These are phyloP conservation scores for Barnardius zonarius DNA, from an alignment of 2,113 vertebrate genomes.

Conservation along the genomic window DNA sequence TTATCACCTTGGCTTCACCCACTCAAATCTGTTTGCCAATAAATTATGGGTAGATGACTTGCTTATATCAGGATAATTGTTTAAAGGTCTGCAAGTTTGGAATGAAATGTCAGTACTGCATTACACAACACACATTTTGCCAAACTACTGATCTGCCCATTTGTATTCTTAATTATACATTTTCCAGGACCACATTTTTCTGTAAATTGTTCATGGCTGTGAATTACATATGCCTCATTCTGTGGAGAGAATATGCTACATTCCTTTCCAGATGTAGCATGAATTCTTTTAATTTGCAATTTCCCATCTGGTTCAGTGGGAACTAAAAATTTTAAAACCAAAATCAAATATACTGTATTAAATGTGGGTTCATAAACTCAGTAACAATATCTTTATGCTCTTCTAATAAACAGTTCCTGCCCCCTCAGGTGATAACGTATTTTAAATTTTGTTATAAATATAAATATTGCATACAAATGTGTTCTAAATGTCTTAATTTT, in stretches of 20 bases:
- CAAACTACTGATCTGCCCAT: not conserved
- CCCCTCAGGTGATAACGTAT: not conserved
- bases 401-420: not conserved
- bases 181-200: not conserved
- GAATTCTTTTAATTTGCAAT: not conserved
- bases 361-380: not conserved
- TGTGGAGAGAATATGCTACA: not conserved
- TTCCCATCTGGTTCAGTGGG: not conserved
- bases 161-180: conserved; percentile 12
- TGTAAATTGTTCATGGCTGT: not conserved
- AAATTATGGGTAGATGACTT: not conserved
- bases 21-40: not conserved
- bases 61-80: not conserved
- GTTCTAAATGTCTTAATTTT: conserved; percentile 20
- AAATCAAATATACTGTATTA: not conserved
- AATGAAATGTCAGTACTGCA: not conserved
- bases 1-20: not conserved
- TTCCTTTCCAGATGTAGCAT: not conserved
- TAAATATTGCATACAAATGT: conserved; percentile 35
- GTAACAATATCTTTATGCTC: not conserved
- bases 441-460: conserved; percentile 8
- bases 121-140: not conserved
- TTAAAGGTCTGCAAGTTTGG: not conserved
- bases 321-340: not conserved
- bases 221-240: not conserved